Conservation (phyloP, 2,888 invertebrate genomes). For the Eudasyphora cyanicolor region DNA sequence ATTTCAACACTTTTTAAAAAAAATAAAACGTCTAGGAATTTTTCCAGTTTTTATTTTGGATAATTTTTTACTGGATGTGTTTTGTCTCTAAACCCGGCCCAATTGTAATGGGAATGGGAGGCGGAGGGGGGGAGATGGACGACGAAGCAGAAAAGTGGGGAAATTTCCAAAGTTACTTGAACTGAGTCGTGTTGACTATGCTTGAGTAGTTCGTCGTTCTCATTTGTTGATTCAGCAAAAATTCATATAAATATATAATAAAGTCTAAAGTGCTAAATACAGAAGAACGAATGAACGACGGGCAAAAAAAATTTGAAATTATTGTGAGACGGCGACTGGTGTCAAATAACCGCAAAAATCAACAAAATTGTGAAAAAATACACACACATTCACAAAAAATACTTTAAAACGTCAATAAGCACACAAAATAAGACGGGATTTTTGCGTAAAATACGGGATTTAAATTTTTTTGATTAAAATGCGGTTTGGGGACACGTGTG, state of each 20-base stretch:
- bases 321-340: slow-evolving; percentile 54
- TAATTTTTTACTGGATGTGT: background rate
- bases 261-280: slow-evolving; percentile 55
- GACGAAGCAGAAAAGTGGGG: background rate
- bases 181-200: slow-evolving; percentile 47
- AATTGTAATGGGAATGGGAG: too few relatives aligned
- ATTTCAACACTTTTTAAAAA: background rate
- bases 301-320: too few relatives aligned
- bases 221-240: slow-evolving; percentile 58
- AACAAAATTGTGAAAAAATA: slow-evolving; percentile 24
- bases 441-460: slow-evolving; percentile 49
- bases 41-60: background rate
- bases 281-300: slow-evolving; percentile 30
- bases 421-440: background rate
- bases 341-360: slow-evolving; percentile 59
- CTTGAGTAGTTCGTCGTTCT: background rate
- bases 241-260: too few relatives aligned
- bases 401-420: background rate
- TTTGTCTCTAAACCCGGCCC: too few relatives aligned
- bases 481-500: background rate
- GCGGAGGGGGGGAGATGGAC: background rate
- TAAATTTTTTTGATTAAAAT: slow-evolving; percentile 13
- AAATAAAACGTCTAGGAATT: background rate
- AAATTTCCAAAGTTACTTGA: slow-evolving; percentile 47
- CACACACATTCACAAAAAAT: background rate